Conservation (phyloP, 2,797 vertebrate species). For the Catostomus latipinnis region DNA sequence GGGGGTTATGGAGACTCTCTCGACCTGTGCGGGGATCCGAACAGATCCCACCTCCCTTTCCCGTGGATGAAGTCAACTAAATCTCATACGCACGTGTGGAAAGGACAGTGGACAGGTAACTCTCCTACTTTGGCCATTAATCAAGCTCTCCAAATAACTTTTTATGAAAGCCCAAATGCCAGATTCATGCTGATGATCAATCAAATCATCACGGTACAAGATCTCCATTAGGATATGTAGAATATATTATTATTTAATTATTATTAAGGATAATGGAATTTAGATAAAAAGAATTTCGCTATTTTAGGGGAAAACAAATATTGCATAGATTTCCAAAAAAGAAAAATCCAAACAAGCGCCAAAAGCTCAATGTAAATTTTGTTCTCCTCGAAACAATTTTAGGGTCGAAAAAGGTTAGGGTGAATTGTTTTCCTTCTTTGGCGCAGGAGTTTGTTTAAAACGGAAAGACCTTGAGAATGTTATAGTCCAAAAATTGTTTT, state of each 20-base stretch:
- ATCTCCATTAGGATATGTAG: neutral
- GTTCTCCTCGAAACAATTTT: too few relatives aligned
- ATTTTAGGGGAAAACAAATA: too few relatives aligned
- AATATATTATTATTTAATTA: neutral
- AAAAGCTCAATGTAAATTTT: too few relatives aligned
- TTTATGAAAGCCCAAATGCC: neutral
- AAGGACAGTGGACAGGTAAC: constrained; percentile 96
- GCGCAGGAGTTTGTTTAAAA: too few relatives aligned
- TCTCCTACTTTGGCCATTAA: constrained; percentile 31
- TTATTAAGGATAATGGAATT: neutral
- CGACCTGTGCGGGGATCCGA: constrained; percentile 76
- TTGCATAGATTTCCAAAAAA: neutral
- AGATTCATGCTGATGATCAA: neutral
- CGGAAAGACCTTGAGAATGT: too few relatives aligned
- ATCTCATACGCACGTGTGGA: constrained; percentile 91
- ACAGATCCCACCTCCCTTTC: constrained; percentile 88
- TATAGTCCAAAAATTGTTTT: too few relatives aligned
- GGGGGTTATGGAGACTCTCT: constrained; percentile 81
- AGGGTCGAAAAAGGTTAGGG: too few relatives aligned
- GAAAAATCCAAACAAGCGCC: too few relatives aligned
- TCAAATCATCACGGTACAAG: neutral
- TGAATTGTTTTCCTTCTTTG: too few relatives aligned
- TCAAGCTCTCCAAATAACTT: neutral
- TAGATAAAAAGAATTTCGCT: too few relatives aligned
- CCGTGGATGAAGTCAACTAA: constrained; percentile 99